A percentile compares a stretch with the other conserved stretches of the same genome.
Conservation (phyloP, 2,113 vertebrate genomes). For the Epinephelus cyanopodus region DNA sequence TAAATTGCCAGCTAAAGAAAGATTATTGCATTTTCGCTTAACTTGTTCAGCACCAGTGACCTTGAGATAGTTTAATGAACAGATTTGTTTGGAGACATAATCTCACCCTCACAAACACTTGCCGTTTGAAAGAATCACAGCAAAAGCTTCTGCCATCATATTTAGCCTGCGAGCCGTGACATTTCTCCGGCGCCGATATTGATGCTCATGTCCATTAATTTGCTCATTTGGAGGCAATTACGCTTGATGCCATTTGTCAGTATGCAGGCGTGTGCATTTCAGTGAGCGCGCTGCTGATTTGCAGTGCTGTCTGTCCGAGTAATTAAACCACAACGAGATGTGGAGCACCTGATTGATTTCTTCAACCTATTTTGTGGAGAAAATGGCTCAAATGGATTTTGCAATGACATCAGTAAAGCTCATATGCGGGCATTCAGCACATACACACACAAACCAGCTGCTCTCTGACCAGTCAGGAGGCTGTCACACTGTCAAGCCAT, state of each 20-base stretch:
- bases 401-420: conserved; percentile 37
- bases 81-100: conserved; percentile 23
- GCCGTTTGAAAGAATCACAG: conserved; percentile 1
- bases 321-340: conserved; percentile 71
- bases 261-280: conserved; percentile 54
- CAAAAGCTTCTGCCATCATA: conserved; percentile 20
- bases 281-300: conserved; percentile 51
- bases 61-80: conserved; percentile 17
- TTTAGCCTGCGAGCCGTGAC: conserved; percentile 37
- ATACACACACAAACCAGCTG: not conserved
- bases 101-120: not conserved
- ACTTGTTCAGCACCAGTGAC: not conserved
- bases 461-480: conserved; percentile 24
- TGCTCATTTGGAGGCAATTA: conserved; percentile 77
- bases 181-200: conserved; percentile 34
- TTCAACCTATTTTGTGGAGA: conserved; percentile 53
- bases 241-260: conserved; percentile 58
- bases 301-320: conserved; percentile 62
- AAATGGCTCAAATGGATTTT: conserved; percentile 55
- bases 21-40: conserved; percentile 22
- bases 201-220: conserved; percentile 67
- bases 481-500: conserved; percentile 32
- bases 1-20: conserved; percentile 25
- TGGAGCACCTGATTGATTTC: conserved; percentile 66
- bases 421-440: conserved; percentile 10